These are phyloP conservation scores for Sinohyriopsis cumingii DNA, from an alignment of 2,888 invertebrate species.

Conservation along the genomic window DNA sequence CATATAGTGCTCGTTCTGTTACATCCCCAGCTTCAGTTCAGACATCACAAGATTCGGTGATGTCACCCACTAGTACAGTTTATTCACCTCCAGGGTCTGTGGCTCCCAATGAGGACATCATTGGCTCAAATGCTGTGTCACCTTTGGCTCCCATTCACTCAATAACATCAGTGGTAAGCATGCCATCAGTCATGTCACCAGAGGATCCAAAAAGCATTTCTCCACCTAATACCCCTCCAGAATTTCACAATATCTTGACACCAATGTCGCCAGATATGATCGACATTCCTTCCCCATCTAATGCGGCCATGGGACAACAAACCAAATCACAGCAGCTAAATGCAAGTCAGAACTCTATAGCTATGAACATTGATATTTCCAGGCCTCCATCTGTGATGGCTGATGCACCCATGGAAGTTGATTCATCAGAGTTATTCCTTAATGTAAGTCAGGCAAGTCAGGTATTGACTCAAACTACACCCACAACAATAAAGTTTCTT, in stretches of 20 bases:
- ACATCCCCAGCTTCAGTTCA: slow-evolving; percentile 17
- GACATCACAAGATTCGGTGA: slow-evolving; percentile 13
- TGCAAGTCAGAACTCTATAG: slow-evolving; percentile 27
- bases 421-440: slow-evolving; percentile 1
- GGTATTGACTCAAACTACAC: slow-evolving; percentile 11
- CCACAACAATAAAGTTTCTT: slow-evolving; percentile 13
- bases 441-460: slow-evolving; percentile 14
- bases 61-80: slow-evolving; percentile 27
- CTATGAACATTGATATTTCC: slow-evolving; percentile 61
- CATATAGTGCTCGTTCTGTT: slow-evolving; percentile 24
- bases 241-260: slow-evolving; percentile 41
- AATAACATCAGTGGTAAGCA: slow-evolving; percentile 46
- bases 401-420: slow-evolving; percentile 35
- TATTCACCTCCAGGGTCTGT: slow-evolving; percentile 29
- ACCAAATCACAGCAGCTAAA: slow-evolving; percentile 8
- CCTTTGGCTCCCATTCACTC: slow-evolving; percentile 45
- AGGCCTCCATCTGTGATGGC: slow-evolving; percentile 67
- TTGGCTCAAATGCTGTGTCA: slow-evolving; percentile 31
- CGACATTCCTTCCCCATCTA: slow-evolving; percentile 54
- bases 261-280: slow-evolving; percentile 65
- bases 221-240: slow-evolving; percentile 61
- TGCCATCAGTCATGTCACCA: slow-evolving; percentile 31
- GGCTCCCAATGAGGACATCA: slow-evolving; percentile 34
- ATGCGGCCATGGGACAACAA: slow-evolving; percentile 19
- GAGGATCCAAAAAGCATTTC: slow-evolving; percentile 36